Evolutionary conservation across 2,797 vertebrate genomes (phyloP), one percentile per base, ranked within the genome.

Genomic region (Glossophaga mutica): DNA sequence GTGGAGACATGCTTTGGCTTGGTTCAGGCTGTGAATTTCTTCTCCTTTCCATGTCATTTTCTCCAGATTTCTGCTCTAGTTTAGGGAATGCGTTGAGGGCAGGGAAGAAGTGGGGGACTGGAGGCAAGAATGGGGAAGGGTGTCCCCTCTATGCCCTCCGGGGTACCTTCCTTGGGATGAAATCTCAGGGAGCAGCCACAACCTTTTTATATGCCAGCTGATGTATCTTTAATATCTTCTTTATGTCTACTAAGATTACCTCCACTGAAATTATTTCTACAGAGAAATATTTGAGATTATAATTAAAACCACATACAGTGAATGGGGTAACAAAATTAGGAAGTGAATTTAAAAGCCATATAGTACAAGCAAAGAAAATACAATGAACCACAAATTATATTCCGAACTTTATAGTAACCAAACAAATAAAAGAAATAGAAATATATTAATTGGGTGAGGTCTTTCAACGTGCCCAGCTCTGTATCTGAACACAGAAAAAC

Each of bases 321-420:
- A 94, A 67, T 52, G 3, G 37, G 37, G 55, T 87, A 92, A 82
- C 46, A 94, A 73, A 70, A 90, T 46, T 39, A 84, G 71, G 24
- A 91, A 76, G 29, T 59, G 46, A 92, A 76, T 81, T 87, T 73
- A 87, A 93, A 94, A 96, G 48, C 39, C 65, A 67, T 37, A 18
- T 59, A 74, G 6, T 82, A 6, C 37, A 91, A 26, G 24, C 52
- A 84, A 82, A 89, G 26, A 88, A 95, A 93, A 84, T 74, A 81
- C 14, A 77, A 68, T 62, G 42, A 18, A 55, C 18, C 8, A n/a
- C 59, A 44, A 74, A 74, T 93, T 67, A 68, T 44, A 88, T 59
- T 88, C 18, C n/a, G 34, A 50, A 76, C 44, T 92, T 97, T 81
- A 83, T 37, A 74, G 59, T 91, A 74, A 74, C 29, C 16, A 73